Base-by-base conservation (phyloP, 1,140 invertebrate species). In the Cheumatopsyche charites region DNA sequence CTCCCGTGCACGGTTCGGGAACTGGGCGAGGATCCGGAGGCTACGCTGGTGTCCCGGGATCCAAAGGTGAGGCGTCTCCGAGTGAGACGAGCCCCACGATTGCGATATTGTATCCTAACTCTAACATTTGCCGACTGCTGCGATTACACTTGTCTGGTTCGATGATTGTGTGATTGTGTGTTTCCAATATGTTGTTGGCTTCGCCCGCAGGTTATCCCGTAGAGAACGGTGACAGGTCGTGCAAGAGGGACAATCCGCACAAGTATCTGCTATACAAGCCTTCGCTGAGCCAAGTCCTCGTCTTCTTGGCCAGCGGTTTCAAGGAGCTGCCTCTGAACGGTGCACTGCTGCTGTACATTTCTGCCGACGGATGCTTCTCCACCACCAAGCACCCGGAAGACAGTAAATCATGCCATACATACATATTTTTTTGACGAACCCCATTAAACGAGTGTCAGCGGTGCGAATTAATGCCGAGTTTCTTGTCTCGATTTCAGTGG, bases 201-300 rank as follows among this genome's bases (percentile, higher is more conserved):
- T 62, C 1, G n/a, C 13, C 5, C 13, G 6, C 73, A 79, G 88
- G 88, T 19, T 90, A 88, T 77, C 83, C 82, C 67, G 79, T 88
- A 78, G 92, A 94, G 78, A 92, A 93, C 81, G 91, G 90, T 29
- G 84, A 85, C 68, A 79, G 86, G 15, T 87, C 88, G 42, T 82
- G 86, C 43, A 89, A 91, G 79, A 84, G 93, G 78, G 94, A 97
- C 80, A 98, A 98, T 87, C 96, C 96, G 13, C 96, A 98, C 86
- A 98, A 98, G 85, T 98, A 98, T 85, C 86, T 98, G 74, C 87
- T 98, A 73, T 98, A 96, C 84, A 98, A 96, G 82, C 96, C 96
- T 47, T 96, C 94, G 58, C 92, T 97, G 78, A 94, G 92, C 80
- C 95, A 98, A 84, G 89, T 98, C 29, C 88, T 97, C 80, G 93